Base-by-base conservation (phyloP, 2,113 vertebrate species). In the Leucopsar rothschildi region DNA sequence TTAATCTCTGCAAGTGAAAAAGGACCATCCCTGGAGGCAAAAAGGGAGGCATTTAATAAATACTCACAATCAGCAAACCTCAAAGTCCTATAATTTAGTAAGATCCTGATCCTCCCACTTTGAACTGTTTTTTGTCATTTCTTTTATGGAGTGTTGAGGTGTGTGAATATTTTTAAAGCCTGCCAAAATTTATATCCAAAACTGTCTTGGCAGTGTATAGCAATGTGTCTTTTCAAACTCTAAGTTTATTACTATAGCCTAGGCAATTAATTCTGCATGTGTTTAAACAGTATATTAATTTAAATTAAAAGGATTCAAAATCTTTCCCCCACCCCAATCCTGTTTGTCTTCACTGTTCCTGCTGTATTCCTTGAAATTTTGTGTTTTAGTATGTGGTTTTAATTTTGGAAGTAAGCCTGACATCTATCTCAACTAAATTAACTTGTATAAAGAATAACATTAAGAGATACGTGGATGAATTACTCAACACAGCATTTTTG, bases 1-100 rank as follows among this genome's bases (percentile, higher is more conserved):
- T 94, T 93, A 94, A 73, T 85, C 82, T 91, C 40, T 90, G n/a
- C n/a, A 89, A 90, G 63, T 69, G 37, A 49, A 85, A 94, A 80
- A 64, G 15, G 40, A 72, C 23, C 14, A 85, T 87, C 93, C 69
- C 93, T 82, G 59, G 31, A 73, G 55, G 50, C 45, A 5, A 57
- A 61, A 39, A 71, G 57, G 24, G 37, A 93, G 69, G 11, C 29
- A 77, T 91, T 92, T 90, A 76, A 69, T 71, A 92, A 92, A 91
- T 42, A 94, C 21, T 72, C 24, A 31, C 20, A 53, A 31, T 56
- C 82, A 75, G 22, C 56, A 86, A 78, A 45, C 20, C 18, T n/a
- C 44, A 31, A 82, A 94, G 52, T 55, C 27, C 44, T 86, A 21
- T 81, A 86, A 65, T 93, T 91, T 85, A 75, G 52, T 56, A 66